Base-by-base conservation (phyloP, 30 jellyfish, hydroid and myxozoan genomes). In the Phacellophora camtschatica region DNA sequence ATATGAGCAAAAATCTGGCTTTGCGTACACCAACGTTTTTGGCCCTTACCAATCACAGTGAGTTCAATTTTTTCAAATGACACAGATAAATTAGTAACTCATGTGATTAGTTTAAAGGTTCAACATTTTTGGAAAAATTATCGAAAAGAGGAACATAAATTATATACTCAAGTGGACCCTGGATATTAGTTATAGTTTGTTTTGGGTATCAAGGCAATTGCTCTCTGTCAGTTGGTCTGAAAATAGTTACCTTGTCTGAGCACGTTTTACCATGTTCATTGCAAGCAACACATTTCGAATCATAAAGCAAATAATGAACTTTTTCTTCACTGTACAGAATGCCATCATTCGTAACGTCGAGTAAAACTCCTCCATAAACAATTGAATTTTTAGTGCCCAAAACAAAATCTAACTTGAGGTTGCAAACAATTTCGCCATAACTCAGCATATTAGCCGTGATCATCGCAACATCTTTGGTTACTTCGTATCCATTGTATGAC, bases 241-340 rank as follows among this genome's bases (percentile, higher is more conserved):
- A 28, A 0, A 6, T 23, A 61, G 19, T 63, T 22, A 24, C 42
- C 27, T 63, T 32, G 18, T 25, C 53, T 2, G 77, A 63, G 11
- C 27, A 63, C 28, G 12, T 25, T 15, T 20, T 28, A 63, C 28
- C 13, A 2, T 8, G 13, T 9, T 55, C 68, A 33, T 42, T 61
- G 59, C 80, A 76, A 1, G 25, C 36, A 45, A 76, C 4, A 62
- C 87, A 74, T 29, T 51, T 74, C 4, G 75, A 50, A 29, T 74
- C 87, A 34, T 74, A 74, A 7, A 74, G 19, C 41, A 74, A 15
- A 39, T 50, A 74, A 16, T 34, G 48, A 19, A 70, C n/a, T 33
- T 42, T 39, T 18, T 30, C 23, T 16, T 24, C 25, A 15, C 83
- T 70, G 70, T 39, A 70, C 16, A 70, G 12, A 30, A 2, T 16